phyloP scores from a whole-genome alignment of 2,797 vertebrate species.

The Acanthiza pusilla region DNA sequence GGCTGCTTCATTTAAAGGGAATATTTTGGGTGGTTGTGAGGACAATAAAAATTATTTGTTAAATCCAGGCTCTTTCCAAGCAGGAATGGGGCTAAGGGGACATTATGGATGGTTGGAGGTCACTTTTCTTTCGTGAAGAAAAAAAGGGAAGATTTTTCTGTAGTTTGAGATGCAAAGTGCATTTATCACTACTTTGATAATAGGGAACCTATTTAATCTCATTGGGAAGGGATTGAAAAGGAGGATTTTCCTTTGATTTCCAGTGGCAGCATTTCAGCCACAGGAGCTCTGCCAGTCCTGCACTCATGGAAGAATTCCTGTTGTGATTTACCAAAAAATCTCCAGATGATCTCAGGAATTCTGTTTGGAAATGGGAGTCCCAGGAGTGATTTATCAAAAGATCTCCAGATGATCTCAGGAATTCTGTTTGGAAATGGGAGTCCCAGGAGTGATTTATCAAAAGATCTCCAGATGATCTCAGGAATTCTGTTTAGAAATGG shows the following conservation, averaged over 20 bases:
- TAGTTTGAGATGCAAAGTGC: not conserved
- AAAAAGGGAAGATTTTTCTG: not conserved
- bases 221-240: not conserved
- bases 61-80: not conserved
- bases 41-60: rapidly evolving
- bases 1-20: not conserved
- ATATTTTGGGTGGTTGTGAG: rapidly evolving
- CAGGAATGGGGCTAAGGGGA: not conserved
- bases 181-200: not conserved
- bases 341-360: not conserved
- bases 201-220: not conserved
- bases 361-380: too few relatives aligned
- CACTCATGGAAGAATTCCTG: not conserved
- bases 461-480: not conserved
- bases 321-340: not conserved
- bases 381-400: not conserved
- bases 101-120: not conserved
- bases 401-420: not conserved
- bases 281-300: not conserved
- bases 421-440: not conserved
- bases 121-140: not conserved
- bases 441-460: not conserved
- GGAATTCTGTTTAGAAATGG: not conserved
- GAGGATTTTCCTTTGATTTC: not conserved
- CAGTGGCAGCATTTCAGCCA: not conserved